Percentiles rank a stretch among this genome's conserved stretches.
Conservation (phyloP, 2,113 vertebrate genomes). For the Protobothrops mucrosquamatus region DNA sequence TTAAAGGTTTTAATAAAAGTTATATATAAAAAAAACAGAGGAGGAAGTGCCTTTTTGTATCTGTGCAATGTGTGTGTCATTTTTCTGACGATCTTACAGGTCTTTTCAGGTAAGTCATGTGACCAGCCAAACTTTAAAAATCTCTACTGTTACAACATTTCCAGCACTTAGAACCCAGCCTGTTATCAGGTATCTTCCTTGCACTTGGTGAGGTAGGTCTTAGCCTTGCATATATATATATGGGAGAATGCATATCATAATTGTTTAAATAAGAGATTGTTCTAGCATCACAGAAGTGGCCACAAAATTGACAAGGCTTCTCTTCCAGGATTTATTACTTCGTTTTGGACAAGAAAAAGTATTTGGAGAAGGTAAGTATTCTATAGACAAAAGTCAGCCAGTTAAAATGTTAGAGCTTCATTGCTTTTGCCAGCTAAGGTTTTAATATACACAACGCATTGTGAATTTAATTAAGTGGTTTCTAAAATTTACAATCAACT, state of each 20-base stretch:
- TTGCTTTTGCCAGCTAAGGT: not conserved
- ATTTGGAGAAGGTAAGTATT: constrained; percentile 46
- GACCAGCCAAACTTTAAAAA: not conserved
- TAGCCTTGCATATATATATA: not conserved
- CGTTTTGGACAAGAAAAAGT: not conserved
- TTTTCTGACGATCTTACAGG: not conserved
- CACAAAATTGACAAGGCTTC: not conserved
- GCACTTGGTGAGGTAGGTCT: constrained; percentile 41
- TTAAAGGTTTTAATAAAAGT: not conserved
- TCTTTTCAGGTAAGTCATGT: constrained; percentile 27
- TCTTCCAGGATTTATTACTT: not conserved
- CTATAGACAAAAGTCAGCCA: not conserved
- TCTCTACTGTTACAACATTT: constrained; percentile 33
- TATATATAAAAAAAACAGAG: constrained; percentile 19
- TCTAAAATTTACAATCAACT: not conserved
- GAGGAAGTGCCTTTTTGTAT: constrained; percentile 43
- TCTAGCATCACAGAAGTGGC: not conserved
- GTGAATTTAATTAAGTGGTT: not conserved
- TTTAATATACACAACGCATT: not conserved
- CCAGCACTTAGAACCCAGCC: not conserved
- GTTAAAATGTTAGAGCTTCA: not conserved
- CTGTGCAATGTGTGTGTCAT: constrained; percentile 29
- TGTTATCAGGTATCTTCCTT: not conserved
- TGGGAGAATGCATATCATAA: not conserved
- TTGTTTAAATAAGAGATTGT: not conserved